Evolutionary conservation across 2,888 invertebrate genomes (phyloP).

Genomic region (Leucophenga montana): DNA sequence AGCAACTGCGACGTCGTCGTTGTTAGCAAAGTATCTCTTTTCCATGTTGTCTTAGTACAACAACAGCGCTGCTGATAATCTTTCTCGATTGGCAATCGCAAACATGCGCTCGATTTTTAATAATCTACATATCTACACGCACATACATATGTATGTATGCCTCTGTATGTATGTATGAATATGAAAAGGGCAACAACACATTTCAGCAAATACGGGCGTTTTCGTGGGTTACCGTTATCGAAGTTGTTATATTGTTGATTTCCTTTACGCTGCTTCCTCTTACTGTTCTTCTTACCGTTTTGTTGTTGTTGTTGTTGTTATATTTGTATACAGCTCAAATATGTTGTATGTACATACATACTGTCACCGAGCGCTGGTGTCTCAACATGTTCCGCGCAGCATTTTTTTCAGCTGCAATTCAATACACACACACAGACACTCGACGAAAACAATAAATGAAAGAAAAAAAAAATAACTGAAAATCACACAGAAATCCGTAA

Average conservation of each 20-base stretch:
- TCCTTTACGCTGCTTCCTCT: constrained; percentile 31
- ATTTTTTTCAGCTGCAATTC: constrained; percentile 22
- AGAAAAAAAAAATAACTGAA: background rate
- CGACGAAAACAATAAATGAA: background rate
- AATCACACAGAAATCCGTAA: background rate
- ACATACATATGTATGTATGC: too few species aligned
- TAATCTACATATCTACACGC: constrained; percentile 22
- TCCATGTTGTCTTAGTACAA: too few species aligned
- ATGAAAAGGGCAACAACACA: constrained; percentile 16
- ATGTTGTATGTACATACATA: constrained; percentile 36
- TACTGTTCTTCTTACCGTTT: constrained; percentile 36
- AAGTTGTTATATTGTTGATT: constrained; percentile 27
- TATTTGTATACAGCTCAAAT: constrained; percentile 37
- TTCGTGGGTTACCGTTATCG: constrained; percentile 20
- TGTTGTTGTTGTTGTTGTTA: constrained; percentile 33
- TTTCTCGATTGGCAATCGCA: too few species aligned
- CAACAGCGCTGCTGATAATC: too few species aligned
- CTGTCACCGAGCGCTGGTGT: constrained; percentile 29
- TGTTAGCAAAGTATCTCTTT: too few species aligned
- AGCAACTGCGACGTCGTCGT: too few species aligned
- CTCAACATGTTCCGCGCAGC: constrained; percentile 36
- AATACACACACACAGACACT: constrained; percentile 2
- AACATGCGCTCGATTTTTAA: constrained; percentile 46
- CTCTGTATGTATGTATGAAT: constrained; percentile 29
- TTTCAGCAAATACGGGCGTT: constrained; percentile 16